These are phyloP conservation scores for Gracilinanus agilis DNA, from an alignment of 2,113 vertebrate species.

Conservation along the genomic window DNA sequence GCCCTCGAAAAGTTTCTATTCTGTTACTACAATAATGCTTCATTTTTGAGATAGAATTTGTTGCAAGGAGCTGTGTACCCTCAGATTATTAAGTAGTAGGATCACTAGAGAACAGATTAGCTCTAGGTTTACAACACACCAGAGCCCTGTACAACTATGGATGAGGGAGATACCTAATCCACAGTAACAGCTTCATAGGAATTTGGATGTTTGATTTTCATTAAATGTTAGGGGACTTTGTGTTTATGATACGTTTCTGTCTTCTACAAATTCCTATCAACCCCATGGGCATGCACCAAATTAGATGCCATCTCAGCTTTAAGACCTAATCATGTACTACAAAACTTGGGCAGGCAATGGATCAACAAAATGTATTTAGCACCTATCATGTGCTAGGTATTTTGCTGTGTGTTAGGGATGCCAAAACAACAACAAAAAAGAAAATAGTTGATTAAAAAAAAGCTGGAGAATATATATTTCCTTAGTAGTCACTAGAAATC, in stretches of 20 bases:
- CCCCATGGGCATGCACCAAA: background rate
- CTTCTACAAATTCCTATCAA: background rate
- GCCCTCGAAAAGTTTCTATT: background rate
- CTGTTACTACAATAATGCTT: background rate
- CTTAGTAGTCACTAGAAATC: background rate
- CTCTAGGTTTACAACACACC: background rate
- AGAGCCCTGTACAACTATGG: background rate
- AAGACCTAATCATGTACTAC: background rate
- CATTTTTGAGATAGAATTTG: background rate
- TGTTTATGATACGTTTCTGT: background rate
- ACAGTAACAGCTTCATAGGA: background rate
- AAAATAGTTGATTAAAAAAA: background rate
- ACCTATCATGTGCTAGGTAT: background rate
- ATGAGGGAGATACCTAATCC: background rate
- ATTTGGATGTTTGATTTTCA: background rate
- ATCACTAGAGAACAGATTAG: background rate
- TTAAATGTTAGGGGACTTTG: background rate
- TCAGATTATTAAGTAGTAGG: background rate
- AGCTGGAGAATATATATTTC: background rate
- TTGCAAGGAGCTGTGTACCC: background rate
- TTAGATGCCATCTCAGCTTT: background rate
- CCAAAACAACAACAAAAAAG: background rate
- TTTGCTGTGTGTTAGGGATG: background rate
- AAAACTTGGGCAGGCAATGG: background rate
- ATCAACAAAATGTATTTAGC: background rate